Conservation (phyloP, 2,113 vertebrate genomes). For the Pteronura brasiliensis region DNA sequence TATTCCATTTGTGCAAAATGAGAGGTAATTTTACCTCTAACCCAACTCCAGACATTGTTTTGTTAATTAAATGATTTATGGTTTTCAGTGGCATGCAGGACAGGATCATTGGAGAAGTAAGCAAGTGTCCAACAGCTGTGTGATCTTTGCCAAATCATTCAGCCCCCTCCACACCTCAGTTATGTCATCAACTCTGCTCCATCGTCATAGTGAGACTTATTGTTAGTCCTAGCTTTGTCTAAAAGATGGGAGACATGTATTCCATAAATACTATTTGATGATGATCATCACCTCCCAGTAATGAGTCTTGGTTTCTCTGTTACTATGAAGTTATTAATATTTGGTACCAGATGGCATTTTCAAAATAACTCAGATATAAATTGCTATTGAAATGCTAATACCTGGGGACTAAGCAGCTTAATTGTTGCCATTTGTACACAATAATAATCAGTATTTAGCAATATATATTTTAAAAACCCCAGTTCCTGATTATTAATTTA, state of each 20-base stretch:
- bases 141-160: slow-evolving; percentile 1
- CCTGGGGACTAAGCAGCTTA: background rate
- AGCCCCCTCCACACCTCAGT: background rate
- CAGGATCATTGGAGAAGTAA: background rate
- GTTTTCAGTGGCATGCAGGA: background rate
- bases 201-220: background rate
- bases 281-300: background rate
- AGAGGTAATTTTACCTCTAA: background rate
- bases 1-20: background rate
- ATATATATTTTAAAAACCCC: background rate
- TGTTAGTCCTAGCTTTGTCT: background rate
- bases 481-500: background rate
- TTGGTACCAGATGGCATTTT: slow-evolving; percentile 53
- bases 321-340: slow-evolving; percentile 60
- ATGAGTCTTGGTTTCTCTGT: background rate
- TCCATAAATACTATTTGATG: background rate
- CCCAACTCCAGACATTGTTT: background rate
- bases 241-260: background rate
- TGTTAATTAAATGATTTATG: background rate
- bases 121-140: background rate
- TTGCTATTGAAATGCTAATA: slow-evolving; percentile 57
- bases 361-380: slow-evolving; percentile 52
- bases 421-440: background rate
- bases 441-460: background rate
- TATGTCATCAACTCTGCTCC: background rate